Evolutionary conservation across 2,113 vertebrate species (phyloP).

Genomic region (Phrynosoma platyrhinos): DNA sequence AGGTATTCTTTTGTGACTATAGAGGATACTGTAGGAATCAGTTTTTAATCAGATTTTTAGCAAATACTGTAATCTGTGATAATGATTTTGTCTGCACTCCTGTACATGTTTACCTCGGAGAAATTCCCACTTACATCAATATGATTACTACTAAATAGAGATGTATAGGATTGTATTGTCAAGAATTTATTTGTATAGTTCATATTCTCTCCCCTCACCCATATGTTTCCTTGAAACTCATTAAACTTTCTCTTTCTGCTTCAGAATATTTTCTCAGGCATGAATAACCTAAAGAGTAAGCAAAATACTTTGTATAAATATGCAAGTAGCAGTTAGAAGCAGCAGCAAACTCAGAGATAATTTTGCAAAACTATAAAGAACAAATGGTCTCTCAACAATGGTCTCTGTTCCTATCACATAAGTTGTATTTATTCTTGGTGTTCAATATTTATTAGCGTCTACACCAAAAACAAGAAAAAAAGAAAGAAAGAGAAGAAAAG

Average conservation of each 20-base stretch:
- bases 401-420: conserved; percentile 16
- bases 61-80: too few relatives aligned
- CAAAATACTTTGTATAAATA: conserved; percentile 72
- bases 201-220: neutral
- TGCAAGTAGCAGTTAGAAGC: conserved; percentile 59
- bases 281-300: conserved; percentile 76
- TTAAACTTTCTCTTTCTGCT: conserved; percentile 69
- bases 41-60: too few relatives aligned
- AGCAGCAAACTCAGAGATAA: conserved; percentile 57
- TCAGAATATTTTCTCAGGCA: conserved; percentile 62
- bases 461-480: too few relatives aligned
- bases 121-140: neutral
- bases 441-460: conserved; percentile 40
- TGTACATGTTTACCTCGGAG: neutral
- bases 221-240: conserved; percentile 70
- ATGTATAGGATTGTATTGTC: neutral
- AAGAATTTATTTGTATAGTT: conserved; percentile 54
- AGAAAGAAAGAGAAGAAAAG: neutral
- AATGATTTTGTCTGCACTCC: too few relatives aligned
- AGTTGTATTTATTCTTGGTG: conserved; percentile 26
- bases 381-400: conserved; percentile 29
- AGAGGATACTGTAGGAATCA: too few relatives aligned
- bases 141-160: neutral
- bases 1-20: neutral
- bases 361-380: conserved; percentile 59